Base-by-base conservation (phyloP, 2,113 vertebrate genomes). In the Colius striatus region DNA sequence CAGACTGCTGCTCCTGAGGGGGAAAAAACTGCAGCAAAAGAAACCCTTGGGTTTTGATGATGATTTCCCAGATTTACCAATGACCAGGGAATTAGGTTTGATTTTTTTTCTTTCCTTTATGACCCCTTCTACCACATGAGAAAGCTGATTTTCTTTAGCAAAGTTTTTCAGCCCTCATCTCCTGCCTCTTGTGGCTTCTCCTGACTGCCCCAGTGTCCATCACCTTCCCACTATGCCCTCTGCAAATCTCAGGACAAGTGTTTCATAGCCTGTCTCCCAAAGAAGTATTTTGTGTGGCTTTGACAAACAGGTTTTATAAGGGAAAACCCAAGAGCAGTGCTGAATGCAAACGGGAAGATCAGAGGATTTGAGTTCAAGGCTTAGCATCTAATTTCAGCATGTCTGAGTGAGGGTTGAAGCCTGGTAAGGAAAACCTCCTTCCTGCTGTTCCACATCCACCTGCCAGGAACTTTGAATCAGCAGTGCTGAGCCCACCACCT, bases 361-460 rank as follows among this genome's bases (percentile, higher is more conserved):
- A 88, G 88, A 81, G 38, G 45, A 74, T 88, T 71, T 43, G 38
- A 86, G 30, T 86, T 90, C 61, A 81, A 95, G 90, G 65, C 53
- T 94, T 72, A 86, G 29, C 3, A 1, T 90, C 62, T 81, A 43
- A 90, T 95, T 96, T 94, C 84, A 86, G 61, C 80, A 81, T 1
- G 2, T 71, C n/a, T 1, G 7, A 75, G 57, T 18, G n/a, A 94
- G 36, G 57, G 41, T 9, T 45, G 79, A 87, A 93, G 25, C 26
- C 27, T 50, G 45, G 22, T 43, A 78, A 92, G 83, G 43, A 66
- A 89, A 87, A 41, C 10, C 30, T 77, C 43, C 32, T 74, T 85
- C 76, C 45, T 72, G 79, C 80, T 71, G 36, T 74, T 9, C 51
- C 38, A 11, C 13, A 2, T 92, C 60, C 51, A 70, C 43, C 55